Base-by-base conservation (phyloP, 2,888 invertebrate species). In the Pseudanteris insignis region DNA sequence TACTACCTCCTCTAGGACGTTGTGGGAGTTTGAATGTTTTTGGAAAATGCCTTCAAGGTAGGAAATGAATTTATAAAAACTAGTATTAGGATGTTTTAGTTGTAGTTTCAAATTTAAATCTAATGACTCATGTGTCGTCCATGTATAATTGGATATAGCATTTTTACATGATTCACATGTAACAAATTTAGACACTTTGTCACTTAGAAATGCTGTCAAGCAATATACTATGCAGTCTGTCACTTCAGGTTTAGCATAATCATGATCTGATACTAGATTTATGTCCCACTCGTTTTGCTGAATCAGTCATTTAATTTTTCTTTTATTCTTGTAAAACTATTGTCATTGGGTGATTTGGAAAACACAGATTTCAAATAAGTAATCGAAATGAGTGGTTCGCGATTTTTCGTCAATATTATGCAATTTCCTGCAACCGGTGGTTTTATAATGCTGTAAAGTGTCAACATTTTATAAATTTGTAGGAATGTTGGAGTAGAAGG, bases 171-270 rank as follows among this genome's bases (percentile, higher is more conserved):
- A 7, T n/a, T 2, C 2, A 13, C 28, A 40, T 9, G 26, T 40
- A 10, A 21, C 5, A n/a, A 6, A 1, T 28, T 40, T 40, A 7
- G n/a, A 1, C 4, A 40, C 14, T 26, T 26, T 28, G 8, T 13
- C 14, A 7, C 28, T n/a, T 7, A 40, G 8, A 8, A 13, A 26
- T 14, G 38, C 38, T 13, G 38, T 14, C 10, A 15, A 6, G n/a
- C 10, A 14, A 28, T 40, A 40, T 11, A 40, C 9, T 9, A 40
- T 13, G 14, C 30, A 32, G 12, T 43, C 43, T 11, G 32, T 32
- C 12, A 43, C 25, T 43, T 43, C 32, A n/a, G 43, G 43, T 30
- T 21, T 12, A 5, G 32, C 11, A 24, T 43, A 43, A 24, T 43
- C 32, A 13, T 43, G 43, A 13, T 43, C 43, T 10, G 10, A 15